phyloP scores from a whole-genome alignment of 2,888 invertebrate genomes.

The Synanthedon vespiformis region DNA sequence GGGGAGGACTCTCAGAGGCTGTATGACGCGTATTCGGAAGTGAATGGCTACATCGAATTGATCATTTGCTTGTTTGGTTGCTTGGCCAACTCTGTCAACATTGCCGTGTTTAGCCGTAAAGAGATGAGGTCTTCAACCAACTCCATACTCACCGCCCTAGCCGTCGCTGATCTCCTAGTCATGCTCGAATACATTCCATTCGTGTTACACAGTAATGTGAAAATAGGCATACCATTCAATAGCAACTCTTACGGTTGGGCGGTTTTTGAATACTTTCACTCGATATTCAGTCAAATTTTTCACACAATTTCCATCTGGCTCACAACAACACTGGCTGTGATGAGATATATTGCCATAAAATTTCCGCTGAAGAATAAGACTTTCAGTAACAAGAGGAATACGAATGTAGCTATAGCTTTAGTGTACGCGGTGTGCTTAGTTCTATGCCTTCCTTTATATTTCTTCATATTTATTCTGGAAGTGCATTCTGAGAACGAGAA shows the following conservation, averaged over 20 bases:
- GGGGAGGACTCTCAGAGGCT: slow-evolving; percentile 70
- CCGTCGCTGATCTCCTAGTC: slow-evolving; percentile 91
- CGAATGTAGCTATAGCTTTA: slow-evolving; percentile 78
- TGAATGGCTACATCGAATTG: slow-evolving; percentile 89
- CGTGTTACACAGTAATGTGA: too few species aligned
- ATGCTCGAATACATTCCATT: slow-evolving; percentile 97
- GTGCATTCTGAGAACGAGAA: slow-evolving; percentile 25
- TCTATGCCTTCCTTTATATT: slow-evolving; percentile 85
- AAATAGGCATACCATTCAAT: too few species aligned
- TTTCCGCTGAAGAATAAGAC: slow-evolving; percentile 84
- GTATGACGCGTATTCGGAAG: slow-evolving; percentile 75
- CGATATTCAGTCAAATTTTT: slow-evolving; percentile 88
- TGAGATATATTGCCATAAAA: slow-evolving; percentile 91
- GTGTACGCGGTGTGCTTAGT: slow-evolving; percentile 86
- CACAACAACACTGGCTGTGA: slow-evolving; percentile 91
- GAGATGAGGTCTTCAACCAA: slow-evolving; percentile 95
- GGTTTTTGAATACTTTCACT: slow-evolving; percentile 87
- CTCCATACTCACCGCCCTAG: slow-evolving; percentile 89
- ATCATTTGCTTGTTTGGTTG: slow-evolving; percentile 90
- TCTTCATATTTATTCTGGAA: slow-evolving; percentile 79
- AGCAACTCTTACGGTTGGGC: slow-evolving; percentile 79
- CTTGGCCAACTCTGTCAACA: slow-evolving; percentile 89
- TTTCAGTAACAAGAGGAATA: slow-evolving; percentile 85
- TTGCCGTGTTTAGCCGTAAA: slow-evolving; percentile 87
- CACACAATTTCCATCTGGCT: slow-evolving; percentile 94